These are phyloP conservation scores for Strigamia maritima DNA, from an alignment of 2,888 invertebrate species.

Conservation along the genomic window DNA sequence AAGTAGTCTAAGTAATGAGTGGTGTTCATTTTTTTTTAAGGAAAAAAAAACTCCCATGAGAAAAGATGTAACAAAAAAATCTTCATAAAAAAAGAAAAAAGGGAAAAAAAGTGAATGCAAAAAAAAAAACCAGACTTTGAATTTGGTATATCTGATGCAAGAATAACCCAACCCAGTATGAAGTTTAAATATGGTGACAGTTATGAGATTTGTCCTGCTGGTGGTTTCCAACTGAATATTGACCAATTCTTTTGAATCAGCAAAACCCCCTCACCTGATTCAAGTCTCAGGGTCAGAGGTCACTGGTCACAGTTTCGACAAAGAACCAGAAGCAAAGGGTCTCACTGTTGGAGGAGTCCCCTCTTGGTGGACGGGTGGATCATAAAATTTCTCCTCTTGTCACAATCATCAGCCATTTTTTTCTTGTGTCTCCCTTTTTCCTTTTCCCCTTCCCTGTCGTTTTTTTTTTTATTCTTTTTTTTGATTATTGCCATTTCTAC, in stretches of 20 bases:
- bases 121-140: constrained; percentile 15
- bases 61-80: not conserved
- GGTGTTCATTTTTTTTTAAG: too few species aligned
- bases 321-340: constrained; percentile 29
- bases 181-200: constrained; percentile 21
- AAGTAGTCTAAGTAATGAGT: too few species aligned
- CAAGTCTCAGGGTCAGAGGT: constrained; percentile 1
- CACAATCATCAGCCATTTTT: constrained; percentile 29
- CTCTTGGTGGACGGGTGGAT: constrained; percentile 27
- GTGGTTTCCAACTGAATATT: constrained; percentile 12
- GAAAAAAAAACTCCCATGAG: not conserved
- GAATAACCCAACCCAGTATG: constrained; percentile 2
- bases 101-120: not conserved
- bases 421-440: constrained; percentile 1
- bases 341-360: constrained; percentile 25
- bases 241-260: constrained; percentile 26
- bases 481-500: constrained; percentile 17
- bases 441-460: not conserved
- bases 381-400: constrained; percentile 27
- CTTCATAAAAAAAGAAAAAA: not conserved
- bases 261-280: constrained; percentile 26
- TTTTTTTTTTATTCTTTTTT: not conserved
- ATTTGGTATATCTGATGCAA: constrained; percentile 12
- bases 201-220: constrained; percentile 19
- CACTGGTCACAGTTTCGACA: constrained; percentile 12